These are phyloP conservation scores for Carpatolechia fugitivella DNA, from an alignment of 2,888 invertebrate genomes.

Conservation along the genomic window DNA sequence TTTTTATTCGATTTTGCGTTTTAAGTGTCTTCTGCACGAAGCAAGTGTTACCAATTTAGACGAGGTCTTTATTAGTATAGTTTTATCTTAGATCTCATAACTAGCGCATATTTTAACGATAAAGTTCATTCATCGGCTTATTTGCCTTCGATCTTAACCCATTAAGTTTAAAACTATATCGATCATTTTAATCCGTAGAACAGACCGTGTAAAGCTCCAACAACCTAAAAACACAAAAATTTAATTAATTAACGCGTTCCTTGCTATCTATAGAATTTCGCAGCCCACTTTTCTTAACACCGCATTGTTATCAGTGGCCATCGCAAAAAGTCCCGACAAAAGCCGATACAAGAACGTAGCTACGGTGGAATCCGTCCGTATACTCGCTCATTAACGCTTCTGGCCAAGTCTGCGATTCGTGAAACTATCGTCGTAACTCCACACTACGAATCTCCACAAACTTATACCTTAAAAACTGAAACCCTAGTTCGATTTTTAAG, in stretches of 20 bases:
- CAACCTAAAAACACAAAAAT: conserved; percentile 5
- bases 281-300: conserved; percentile 59
- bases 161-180: not conserved
- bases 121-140: not conserved
- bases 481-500: not conserved
- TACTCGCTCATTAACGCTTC: conserved; percentile 75
- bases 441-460: conserved; percentile 15
- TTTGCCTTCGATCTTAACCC: too few relatives aligned
- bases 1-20: conserved; percentile 3
- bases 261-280: conserved; percentile 57
- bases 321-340: conserved; percentile 78
- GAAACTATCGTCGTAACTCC: conserved; percentile 38
- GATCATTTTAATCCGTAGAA: not conserved
- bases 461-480: conserved; percentile 17
- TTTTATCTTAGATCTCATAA: not conserved
- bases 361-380: conserved; percentile 64
- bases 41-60: not conserved
- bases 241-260: conserved; percentile 20
- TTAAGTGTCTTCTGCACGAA: conserved; percentile 1
- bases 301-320: conserved; percentile 72
- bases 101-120: not conserved
- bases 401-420: conserved; percentile 39
- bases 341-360: conserved; percentile 69
- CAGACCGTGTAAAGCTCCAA: conserved; percentile 5
- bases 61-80: not conserved